A percentile compares a stretch with the other conserved stretches of the same genome.
Evolutionary conservation across 2,797 vertebrate genomes (phyloP).

Genomic region (Columba guinea): DNA sequence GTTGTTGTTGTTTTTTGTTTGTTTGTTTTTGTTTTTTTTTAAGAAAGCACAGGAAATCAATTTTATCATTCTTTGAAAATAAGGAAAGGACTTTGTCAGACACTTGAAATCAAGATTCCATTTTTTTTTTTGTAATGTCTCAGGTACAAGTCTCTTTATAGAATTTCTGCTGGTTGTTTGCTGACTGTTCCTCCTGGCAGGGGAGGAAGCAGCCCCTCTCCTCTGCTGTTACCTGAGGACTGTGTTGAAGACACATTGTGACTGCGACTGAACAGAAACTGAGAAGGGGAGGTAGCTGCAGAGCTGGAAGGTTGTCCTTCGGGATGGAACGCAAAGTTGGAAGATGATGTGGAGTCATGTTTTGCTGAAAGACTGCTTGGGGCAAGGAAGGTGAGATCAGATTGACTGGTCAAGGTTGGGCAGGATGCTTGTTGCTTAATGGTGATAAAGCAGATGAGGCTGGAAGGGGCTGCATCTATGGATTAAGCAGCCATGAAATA

Average conservation of each 20-base stretch:
- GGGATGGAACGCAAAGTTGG: background rate
- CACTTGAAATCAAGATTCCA: background rate
- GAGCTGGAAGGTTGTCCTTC: background rate
- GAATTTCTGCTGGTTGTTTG: background rate
- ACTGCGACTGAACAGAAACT: background rate
- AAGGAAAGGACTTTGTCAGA: background rate
- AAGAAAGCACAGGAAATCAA: background rate
- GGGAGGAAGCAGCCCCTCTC: background rate
- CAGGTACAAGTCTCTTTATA: background rate
- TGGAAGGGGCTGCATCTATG: background rate
- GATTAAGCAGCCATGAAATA: background rate
- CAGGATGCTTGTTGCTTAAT: background rate
- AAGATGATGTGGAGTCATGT: background rate
- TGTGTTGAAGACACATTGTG: background rate
- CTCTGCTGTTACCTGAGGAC: background rate
- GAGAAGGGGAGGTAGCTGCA: background rate
- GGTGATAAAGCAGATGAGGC: background rate
- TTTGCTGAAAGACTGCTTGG: background rate
- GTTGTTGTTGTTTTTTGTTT: too few species aligned
- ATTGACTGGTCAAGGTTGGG: background rate
- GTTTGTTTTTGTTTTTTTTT: background rate
- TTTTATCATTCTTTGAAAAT: background rate
- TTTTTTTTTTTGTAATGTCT: background rate
- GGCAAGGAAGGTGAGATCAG: background rate
- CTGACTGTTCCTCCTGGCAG: background rate